Evolutionary conservation across 2,113 vertebrate genomes (phyloP), one percentile per base, ranked within the genome.

Genomic region (Bucco capensis): DNA sequence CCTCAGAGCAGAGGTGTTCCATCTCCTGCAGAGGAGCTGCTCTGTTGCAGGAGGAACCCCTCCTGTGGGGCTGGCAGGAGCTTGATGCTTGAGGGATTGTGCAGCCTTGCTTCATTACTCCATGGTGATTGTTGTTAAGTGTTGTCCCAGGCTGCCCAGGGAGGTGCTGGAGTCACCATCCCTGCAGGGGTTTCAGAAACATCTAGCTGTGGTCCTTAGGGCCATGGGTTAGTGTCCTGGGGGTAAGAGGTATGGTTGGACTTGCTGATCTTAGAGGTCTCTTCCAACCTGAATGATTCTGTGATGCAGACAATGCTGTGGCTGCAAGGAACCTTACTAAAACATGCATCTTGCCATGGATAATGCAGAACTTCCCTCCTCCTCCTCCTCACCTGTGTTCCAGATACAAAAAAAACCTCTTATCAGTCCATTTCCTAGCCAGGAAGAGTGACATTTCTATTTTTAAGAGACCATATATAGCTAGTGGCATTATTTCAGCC

Each of bases 391-490:
- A 67, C 92, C 71, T 58, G 65, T 51, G 17, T 47, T 30, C 0
- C 2, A 30, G 15, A 11, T 8, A 30, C 35, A 28, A 33, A 88
- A 85, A 12, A 30, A 19, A 86, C n/a, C n/a, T n/a, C n/a, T n/a
- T n/a, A 64, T 38, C 82, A 71, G 69, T 77, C 83, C 67, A 82
- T 94, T 96, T 96, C 86, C 94, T 89, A 96, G 93, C 62, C n/a
- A 78, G 78, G 86, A 83, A 80, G 71, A 90, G 65, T 56, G 79
- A 18, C 56, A 5, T 37, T 73, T 58, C 88, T 93, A 82, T 93
- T 93, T 94, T 88, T 85, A 78, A 69, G 40, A 35, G 84, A 1
- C n/a, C 33, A 2, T 65, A 91, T 93, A 73, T 88, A 86, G 83
- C 82, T 88, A 91, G 66, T 27, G 76, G 38, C 47, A 37, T 77